phyloP scores from a whole-genome alignment of 2,888 invertebrate species.

The Therioaphis trifolii region DNA sequence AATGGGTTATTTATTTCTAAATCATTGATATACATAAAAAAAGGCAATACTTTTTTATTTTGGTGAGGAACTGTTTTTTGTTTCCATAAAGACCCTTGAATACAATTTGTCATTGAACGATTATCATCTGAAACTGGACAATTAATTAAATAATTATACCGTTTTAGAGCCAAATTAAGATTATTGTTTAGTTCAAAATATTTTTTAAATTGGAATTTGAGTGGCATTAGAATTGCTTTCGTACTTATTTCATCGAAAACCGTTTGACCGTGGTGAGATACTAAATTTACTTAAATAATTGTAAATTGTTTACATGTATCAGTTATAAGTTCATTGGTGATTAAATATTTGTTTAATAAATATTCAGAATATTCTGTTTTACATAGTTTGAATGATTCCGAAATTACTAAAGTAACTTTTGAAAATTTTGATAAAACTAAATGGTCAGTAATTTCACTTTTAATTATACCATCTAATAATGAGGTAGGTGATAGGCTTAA shows the following conservation, averaged over 20 bases:
- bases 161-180: too few relatives aligned
- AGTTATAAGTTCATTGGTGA: background rate
- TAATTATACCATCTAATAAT: background rate
- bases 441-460: background rate
- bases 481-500: background rate
- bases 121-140: too few relatives aligned
- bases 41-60: too few relatives aligned
- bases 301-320: background rate
- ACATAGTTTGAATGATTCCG: background rate
- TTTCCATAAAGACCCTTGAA: too few relatives aligned
- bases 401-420: background rate
- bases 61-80: too few relatives aligned
- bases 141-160: too few relatives aligned
- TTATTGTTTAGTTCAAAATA: too few relatives aligned
- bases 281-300: conserved; percentile 9
- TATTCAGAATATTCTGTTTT: background rate
- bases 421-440: background rate
- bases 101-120: too few relatives aligned
- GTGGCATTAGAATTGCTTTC: background rate
- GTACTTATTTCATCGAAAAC: background rate
- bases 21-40: too few relatives aligned
- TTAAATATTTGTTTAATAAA: background rate
- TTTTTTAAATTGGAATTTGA: background rate
- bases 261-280: background rate
- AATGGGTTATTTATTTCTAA: too few relatives aligned